phyloP scores from a whole-genome alignment of 2,797 vertebrate genomes.

The Gymnopithys bicolor region DNA sequence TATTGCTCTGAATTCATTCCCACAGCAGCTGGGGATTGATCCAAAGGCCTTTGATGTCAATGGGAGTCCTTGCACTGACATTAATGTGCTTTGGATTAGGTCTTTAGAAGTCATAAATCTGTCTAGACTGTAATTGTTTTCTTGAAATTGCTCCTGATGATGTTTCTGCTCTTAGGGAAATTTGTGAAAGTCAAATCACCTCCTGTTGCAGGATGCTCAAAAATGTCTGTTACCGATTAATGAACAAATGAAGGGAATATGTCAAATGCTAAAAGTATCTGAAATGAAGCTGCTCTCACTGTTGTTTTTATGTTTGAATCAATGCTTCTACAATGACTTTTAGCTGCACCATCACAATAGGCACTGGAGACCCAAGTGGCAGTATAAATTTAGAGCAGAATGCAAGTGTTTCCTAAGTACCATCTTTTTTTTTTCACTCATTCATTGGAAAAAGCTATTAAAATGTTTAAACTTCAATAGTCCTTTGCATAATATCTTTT shows the following conservation, averaged over 20 bases:
- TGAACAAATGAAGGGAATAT: background rate
- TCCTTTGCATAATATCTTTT: background rate
- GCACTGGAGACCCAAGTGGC: background rate
- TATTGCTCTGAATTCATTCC: slow-evolving; percentile 43
- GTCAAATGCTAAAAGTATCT: background rate
- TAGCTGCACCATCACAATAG: background rate
- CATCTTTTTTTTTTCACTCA: background rate
- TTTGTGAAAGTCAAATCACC: slow-evolving; percentile 31
- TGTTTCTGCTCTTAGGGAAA: slow-evolving; percentile 48
- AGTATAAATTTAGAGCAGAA: background rate
- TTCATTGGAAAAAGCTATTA: background rate
- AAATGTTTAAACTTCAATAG: background rate
- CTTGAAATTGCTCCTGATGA: slow-evolving; percentile 56
- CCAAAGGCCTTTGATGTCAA: slow-evolving; percentile 58
- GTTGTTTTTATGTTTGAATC: background rate
- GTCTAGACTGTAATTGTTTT: slow-evolving; percentile 62
- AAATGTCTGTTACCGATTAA: slow-evolving; percentile 15
- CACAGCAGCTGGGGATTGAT: slow-evolving; percentile 50
- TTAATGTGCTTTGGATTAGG: slow-evolving; percentile 64
- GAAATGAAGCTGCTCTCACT: background rate
- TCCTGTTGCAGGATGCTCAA: slow-evolving; percentile 37
- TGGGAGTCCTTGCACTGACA: slow-evolving; percentile 59
- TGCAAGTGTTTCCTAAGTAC: background rate
- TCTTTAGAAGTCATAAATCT: slow-evolving; percentile 67
- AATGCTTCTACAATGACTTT: background rate